Conservation (phyloP, 1,140 invertebrate species). For the Procambarus virginalis region DNA sequence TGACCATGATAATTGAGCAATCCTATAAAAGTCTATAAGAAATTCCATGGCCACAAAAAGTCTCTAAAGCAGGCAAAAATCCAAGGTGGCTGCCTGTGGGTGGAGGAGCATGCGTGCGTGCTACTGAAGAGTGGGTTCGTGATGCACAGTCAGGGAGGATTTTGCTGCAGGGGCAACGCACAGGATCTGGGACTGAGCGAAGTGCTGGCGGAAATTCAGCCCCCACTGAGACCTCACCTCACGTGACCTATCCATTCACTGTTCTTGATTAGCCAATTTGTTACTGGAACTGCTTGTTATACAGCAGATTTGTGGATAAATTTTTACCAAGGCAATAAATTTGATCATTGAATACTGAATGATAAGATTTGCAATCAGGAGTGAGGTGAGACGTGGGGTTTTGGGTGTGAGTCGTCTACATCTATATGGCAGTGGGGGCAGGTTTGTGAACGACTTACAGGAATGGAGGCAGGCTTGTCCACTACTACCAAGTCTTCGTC, state of each 20-base stretch:
- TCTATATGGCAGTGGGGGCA: conserved; percentile 22
- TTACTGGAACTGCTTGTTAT: too few species aligned
- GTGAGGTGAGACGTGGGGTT: not conserved
- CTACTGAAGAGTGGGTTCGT: not conserved
- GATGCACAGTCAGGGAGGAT: not conserved
- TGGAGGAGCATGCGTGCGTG: not conserved
- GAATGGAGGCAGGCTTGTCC: conserved; percentile 99
- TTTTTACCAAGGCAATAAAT: not conserved
- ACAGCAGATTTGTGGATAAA: not conserved
- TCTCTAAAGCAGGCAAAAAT: not conserved
- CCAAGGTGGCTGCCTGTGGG: not conserved
- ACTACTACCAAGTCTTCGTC: conserved; percentile 98
- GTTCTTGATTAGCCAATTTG: too few species aligned
- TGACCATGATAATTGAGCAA: not conserved
- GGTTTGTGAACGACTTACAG: conserved; percentile 78
- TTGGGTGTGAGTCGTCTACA: conserved; percentile 13
- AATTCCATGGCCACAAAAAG: conserved; percentile 3
- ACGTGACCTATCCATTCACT: not conserved
- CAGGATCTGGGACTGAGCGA: conserved; percentile 29
- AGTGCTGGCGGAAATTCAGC: conserved; percentile 11
- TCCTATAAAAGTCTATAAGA: not conserved
- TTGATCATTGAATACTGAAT: not conserved
- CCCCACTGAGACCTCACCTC: conserved; percentile 11
- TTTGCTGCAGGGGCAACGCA: conserved; percentile 8
- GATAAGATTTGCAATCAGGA: not conserved